A percentile compares a stretch with the other conserved stretches of the same genome.
phyloP scores from a whole-genome alignment of 2,113 vertebrate genomes.

The Uria aalge region DNA sequence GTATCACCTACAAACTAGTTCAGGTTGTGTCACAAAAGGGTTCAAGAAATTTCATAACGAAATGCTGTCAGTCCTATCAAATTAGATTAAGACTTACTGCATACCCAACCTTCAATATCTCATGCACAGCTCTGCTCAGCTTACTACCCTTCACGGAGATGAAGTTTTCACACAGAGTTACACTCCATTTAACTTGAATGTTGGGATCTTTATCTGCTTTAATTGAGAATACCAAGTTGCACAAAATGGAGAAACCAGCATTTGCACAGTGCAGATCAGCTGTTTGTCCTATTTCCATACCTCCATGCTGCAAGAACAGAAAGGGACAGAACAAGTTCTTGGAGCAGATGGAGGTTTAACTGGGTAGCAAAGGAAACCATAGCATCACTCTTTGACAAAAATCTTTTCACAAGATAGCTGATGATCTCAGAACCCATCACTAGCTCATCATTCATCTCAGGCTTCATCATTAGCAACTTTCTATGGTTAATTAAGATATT shows the following conservation, averaged over 20 bases:
- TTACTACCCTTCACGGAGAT: background rate
- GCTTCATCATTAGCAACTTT: background rate
- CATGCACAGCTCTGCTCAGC: rapidly evolving
- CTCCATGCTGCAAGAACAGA: background rate
- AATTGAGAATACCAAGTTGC: background rate
- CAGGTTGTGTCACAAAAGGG: background rate
- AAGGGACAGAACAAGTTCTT: background rate
- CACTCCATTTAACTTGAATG: background rate
- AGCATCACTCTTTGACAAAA: background rate
- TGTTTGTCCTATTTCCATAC: background rate
- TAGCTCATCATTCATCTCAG: background rate
- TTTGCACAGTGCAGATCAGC: background rate
- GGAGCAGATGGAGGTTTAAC: background rate
- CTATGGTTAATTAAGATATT: background rate
- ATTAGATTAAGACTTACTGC: background rate
- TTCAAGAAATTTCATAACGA: background rate
- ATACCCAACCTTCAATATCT: rapidly evolving
- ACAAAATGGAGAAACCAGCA: background rate
- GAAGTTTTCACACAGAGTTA: background rate
- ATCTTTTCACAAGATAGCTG: background rate
- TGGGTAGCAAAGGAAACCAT: background rate
- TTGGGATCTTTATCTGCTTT: background rate
- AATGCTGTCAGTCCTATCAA: background rate
- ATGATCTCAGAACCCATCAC: background rate
- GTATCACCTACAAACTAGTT: background rate